These are phyloP conservation scores for Pinctada fucata DNA, from an alignment of 2,888 invertebrate genomes.

Conservation along the genomic window DNA sequence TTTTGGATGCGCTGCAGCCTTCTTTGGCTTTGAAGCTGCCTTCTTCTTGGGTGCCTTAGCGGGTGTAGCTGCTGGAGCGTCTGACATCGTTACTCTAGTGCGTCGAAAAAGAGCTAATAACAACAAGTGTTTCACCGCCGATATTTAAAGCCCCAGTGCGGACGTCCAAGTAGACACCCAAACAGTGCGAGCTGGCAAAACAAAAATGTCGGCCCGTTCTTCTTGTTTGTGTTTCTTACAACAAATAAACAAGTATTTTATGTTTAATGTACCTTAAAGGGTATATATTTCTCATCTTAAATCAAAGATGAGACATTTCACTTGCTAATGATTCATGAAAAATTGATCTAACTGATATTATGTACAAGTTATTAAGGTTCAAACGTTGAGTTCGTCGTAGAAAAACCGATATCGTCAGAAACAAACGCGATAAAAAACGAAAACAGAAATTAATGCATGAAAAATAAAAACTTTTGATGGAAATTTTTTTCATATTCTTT, in stretches of 20 bases:
- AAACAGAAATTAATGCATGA: too few species aligned
- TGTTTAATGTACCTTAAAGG: background rate
- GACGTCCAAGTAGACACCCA: conserved; percentile 58
- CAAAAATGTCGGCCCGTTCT: conserved; percentile 36
- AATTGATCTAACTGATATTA: too few species aligned
- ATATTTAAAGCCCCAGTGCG: conserved; percentile 51
- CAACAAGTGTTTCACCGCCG: background rate
- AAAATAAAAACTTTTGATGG: too few species aligned
- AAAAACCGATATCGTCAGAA: too few species aligned
- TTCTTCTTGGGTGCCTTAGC: conserved; percentile 28
- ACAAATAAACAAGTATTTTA: conserved; percentile 21
- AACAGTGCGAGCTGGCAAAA: conserved; percentile 45
- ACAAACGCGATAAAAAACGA: too few species aligned
- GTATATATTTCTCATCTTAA: background rate
- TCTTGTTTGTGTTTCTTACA: conserved; percentile 55
- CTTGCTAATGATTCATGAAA: background rate
- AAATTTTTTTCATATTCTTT: too few species aligned
- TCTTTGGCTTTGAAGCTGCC: conserved; percentile 53
- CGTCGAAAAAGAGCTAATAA: conserved; percentile 5
- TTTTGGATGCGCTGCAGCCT: conserved; percentile 54
- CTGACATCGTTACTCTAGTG: conserved; percentile 32
- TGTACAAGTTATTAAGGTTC: too few species aligned
- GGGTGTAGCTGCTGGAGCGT: conserved; percentile 25
- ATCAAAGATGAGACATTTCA: background rate
- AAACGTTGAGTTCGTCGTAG: too few species aligned